A percentile compares a stretch with the other conserved stretches of the same genome.
Evolutionary conservation across 2,797 vertebrate species (phyloP).

Genomic region (Sebastes reedi): DNA sequence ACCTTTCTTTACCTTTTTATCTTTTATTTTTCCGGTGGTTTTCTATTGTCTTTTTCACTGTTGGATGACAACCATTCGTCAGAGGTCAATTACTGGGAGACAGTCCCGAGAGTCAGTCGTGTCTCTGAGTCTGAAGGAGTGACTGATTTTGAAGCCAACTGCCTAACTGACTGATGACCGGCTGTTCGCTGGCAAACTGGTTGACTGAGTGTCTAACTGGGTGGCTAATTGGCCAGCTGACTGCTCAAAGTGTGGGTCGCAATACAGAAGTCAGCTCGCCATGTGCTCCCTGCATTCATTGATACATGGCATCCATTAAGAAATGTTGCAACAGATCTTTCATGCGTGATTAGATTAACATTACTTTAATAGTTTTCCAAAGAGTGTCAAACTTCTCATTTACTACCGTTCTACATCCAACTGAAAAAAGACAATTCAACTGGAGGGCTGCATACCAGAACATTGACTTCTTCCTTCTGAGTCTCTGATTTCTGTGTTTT

Average conservation of each 20-base stretch:
- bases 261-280: neutral
- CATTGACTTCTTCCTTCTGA: neutral
- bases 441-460: neutral
- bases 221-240: conserved; percentile 14
- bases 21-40: neutral
- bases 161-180: conserved; percentile 26
- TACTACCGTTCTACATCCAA: neutral
- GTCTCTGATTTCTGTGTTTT: neutral
- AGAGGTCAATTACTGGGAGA: neutral
- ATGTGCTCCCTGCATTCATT: conserved; percentile 2
- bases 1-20: neutral
- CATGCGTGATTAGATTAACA: neutral
- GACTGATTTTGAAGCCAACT: neutral
- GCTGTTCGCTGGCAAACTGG: conserved; percentile 18
- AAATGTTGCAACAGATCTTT: neutral
- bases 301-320: neutral
- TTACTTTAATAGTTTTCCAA: neutral
- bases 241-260: neutral
- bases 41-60: neutral
- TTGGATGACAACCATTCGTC: neutral
- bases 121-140: neutral
- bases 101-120: neutral
- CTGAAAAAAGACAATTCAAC: neutral
- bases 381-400: neutral
- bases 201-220: conserved; percentile 4